phyloP scores from a whole-genome alignment of 2,113 vertebrate species.

The Mesocricetus auratus region DNA sequence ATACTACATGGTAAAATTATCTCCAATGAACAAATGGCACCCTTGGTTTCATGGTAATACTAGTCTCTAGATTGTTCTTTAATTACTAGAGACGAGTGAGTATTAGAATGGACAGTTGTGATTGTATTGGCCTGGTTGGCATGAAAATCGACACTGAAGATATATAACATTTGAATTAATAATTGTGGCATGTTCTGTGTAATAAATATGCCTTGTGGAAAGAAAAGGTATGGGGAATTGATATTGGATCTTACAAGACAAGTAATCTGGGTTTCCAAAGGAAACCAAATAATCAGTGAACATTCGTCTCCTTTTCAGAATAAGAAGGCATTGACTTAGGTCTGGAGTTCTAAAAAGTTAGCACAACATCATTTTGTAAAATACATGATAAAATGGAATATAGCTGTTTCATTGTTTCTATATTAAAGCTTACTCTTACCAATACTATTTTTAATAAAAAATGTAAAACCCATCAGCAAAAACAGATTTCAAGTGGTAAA shows the following conservation, averaged over 20 bases:
- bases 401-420: constrained; percentile 17
- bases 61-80: constrained; percentile 9
- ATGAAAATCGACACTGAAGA: background rate
- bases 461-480: background rate
- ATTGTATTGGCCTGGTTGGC: background rate
- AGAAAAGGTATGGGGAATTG: background rate
- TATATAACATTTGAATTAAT: background rate
- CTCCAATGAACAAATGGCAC: background rate
- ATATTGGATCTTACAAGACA: background rate
- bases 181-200: background rate
- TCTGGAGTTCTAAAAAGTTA: background rate
- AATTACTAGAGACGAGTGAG: background rate
- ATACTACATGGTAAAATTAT: constrained; percentile 45
- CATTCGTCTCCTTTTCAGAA: background rate
- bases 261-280: background rate
- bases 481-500: background rate
- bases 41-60: background rate
- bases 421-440: background rate
- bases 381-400: background rate
- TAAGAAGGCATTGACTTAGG: background rate
- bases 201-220: background rate
- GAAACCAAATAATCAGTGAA: background rate
- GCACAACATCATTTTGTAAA: background rate
- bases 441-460: background rate
- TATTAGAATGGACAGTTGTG: background rate